phyloP scores from a whole-genome alignment of 2,113 vertebrate genomes.

The Lontra canadensis region DNA sequence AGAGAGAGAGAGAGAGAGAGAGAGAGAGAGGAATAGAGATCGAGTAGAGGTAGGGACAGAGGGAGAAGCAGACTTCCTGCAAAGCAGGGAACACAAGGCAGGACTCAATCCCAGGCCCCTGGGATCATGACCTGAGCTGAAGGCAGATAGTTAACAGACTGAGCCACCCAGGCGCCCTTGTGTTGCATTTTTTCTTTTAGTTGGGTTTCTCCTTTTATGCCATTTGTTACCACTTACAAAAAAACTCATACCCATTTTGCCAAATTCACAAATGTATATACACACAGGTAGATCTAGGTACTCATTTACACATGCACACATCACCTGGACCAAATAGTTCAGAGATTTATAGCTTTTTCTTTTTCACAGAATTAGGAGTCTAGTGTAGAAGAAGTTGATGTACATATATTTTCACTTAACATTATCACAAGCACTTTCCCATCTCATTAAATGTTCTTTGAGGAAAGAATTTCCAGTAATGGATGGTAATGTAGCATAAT shows the following conservation, averaged over 20 bases:
- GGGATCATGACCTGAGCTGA: neutral
- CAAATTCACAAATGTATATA: neutral
- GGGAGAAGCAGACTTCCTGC: too few relatives aligned
- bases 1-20: neutral
- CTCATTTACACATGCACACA: neutral
- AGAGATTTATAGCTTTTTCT: neutral
- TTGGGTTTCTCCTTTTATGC: conserved; percentile 28
- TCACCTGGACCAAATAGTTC: neutral
- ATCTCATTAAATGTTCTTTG: conserved; percentile 58
- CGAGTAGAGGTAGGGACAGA: neutral
- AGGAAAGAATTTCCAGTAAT: conserved; percentile 58
- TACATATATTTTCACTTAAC: conserved; percentile 45
- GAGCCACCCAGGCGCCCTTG: neutral
- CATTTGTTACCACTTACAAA: neutral
- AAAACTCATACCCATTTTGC: neutral
- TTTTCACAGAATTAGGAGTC: conserved; percentile 8
- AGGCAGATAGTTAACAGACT: neutral
- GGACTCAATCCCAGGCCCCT: neutral
- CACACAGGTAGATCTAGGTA: neutral
- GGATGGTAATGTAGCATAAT: conserved; percentile 50
- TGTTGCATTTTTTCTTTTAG: neutral
- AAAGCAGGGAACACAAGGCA: neutral
- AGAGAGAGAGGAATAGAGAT: too few relatives aligned
- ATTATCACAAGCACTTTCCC: conserved; percentile 38
- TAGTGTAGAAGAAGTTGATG: conserved; percentile 28